A percentile compares a stretch with the other conserved stretches of the same genome.
These are phyloP conservation scores for Lamellibrachia satsuma DNA, from an alignment of 2,888 invertebrate genomes.

Conservation along the genomic window DNA sequence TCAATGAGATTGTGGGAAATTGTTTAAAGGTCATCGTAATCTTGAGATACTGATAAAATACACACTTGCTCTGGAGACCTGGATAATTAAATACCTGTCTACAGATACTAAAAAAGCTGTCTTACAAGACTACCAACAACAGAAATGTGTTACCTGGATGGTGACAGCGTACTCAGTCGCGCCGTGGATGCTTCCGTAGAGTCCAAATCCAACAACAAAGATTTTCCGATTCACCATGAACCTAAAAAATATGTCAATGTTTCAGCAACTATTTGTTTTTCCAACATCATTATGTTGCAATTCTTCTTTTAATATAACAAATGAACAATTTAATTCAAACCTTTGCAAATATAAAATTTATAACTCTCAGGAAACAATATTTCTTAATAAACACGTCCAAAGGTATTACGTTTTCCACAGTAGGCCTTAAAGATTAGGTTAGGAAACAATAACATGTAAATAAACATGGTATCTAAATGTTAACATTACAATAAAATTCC, in stretches of 20 bases:
- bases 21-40: too few relatives aligned
- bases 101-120: not conserved
- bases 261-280: not conserved
- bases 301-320: not conserved
- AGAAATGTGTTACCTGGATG: conserved; percentile 69
- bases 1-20: too few relatives aligned
- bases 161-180: conserved; percentile 79
- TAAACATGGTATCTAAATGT: too few relatives aligned
- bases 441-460: not conserved
- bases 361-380: not conserved
- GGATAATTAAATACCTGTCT: not conserved
- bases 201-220: conserved; percentile 84
- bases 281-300: too few relatives aligned
- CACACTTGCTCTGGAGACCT: not conserved
- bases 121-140: not conserved
- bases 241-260: conserved; percentile 64
- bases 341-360: not conserved
- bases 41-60: too few relatives aligned
- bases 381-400: not conserved
- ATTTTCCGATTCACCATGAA: conserved; percentile 83
- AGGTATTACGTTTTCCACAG: not conserved
- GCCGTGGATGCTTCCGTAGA: conserved; percentile 84
- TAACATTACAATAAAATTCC: too few relatives aligned
- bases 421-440: not conserved
- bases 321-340: not conserved